phyloP scores from a whole-genome alignment of 2,113 vertebrate genomes.

The Pelvicachromis taeniatus region DNA sequence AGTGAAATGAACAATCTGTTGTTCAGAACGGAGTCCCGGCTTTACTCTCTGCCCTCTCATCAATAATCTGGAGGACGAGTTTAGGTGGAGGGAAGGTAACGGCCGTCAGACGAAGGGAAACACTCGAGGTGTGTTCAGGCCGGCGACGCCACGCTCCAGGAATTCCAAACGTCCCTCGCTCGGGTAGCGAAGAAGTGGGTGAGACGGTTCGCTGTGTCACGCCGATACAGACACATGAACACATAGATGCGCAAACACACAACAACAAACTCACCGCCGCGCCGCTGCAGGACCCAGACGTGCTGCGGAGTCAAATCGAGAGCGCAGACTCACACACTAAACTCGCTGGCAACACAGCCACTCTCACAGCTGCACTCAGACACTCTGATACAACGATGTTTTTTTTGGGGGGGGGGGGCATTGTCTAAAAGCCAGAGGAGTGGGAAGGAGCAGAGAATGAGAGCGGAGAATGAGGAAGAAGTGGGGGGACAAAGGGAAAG shows the following conservation, averaged over 20 bases:
- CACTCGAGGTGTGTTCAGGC: conserved; percentile 61
- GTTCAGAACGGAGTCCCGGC: background rate
- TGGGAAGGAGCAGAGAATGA: conserved; percentile 57
- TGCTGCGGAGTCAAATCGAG: conserved; percentile 58
- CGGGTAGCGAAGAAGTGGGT: conserved; percentile 76
- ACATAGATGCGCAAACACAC: conserved; percentile 1
- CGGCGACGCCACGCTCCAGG: conserved; percentile 65
- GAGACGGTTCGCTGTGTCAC: conserved; percentile 88
- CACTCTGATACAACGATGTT: conserved; percentile 54
- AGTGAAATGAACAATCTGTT: background rate
- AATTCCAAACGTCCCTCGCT: conserved; percentile 56
- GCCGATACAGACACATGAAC: conserved; percentile 62
- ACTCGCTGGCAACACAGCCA: conserved; percentile 28
- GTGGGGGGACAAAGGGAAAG: background rate
- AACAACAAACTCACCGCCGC: conserved; percentile 21
- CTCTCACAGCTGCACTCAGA: conserved; percentile 44
- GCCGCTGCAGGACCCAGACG: conserved; percentile 54
- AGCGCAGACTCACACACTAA: conserved; percentile 29
- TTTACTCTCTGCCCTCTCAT: background rate
- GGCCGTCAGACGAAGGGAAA: background rate
- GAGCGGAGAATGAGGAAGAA: conserved; percentile 24
- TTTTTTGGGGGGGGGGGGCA: conserved; percentile 28
- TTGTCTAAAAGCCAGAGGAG: conserved; percentile 67
- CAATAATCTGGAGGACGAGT: conserved; percentile 4
- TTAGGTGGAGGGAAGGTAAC: background rate